Percentiles rank a stretch among this genome's conserved stretches.
Evolutionary conservation across 2,113 vertebrate species (phyloP).

Genomic region (Mirounga angustirostris): DNA sequence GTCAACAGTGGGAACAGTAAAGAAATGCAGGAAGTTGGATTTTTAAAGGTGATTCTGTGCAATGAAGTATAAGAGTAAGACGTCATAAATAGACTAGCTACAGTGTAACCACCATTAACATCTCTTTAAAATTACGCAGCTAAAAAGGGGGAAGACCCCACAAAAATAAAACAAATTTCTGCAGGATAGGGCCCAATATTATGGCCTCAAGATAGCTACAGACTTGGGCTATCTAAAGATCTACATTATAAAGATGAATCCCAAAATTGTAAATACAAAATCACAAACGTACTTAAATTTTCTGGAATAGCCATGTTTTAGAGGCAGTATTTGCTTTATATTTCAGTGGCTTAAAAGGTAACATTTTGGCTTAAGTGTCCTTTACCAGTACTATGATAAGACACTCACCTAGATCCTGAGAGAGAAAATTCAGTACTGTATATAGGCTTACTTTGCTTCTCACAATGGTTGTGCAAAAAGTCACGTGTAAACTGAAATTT

Average conservation of each 20-base stretch:
- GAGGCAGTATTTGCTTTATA: constrained; percentile 61
- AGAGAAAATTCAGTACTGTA: constrained; percentile 66
- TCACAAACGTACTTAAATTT: constrained; percentile 35
- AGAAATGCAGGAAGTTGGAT: background rate
- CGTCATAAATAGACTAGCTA: constrained; percentile 37
- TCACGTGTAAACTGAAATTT: constrained; percentile 49
- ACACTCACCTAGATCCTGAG: constrained; percentile 48
- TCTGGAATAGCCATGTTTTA: constrained; percentile 47
- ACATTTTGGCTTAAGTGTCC: constrained; percentile 56
- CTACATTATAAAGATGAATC: constrained; percentile 59
- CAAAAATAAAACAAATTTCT: constrained; percentile 32
- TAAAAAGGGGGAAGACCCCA: background rate
- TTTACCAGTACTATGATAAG: constrained; percentile 22
- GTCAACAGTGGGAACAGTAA: background rate
- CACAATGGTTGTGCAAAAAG: constrained; percentile 59
- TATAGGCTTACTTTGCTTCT: constrained; percentile 63
- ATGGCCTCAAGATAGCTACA: constrained; percentile 48
- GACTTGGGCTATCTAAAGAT: constrained; percentile 50
- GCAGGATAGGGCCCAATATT: background rate
- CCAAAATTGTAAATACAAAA: constrained; percentile 71
- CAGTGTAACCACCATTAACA: constrained; percentile 24
- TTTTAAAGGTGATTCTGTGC: constrained; percentile 53
- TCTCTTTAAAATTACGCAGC: constrained; percentile 13
- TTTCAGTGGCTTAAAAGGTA: constrained; percentile 63
- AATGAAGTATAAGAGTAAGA: constrained; percentile 17